Conservation (phyloP, 2,888 invertebrate genomes). For the Coenonympha arcania region DNA sequence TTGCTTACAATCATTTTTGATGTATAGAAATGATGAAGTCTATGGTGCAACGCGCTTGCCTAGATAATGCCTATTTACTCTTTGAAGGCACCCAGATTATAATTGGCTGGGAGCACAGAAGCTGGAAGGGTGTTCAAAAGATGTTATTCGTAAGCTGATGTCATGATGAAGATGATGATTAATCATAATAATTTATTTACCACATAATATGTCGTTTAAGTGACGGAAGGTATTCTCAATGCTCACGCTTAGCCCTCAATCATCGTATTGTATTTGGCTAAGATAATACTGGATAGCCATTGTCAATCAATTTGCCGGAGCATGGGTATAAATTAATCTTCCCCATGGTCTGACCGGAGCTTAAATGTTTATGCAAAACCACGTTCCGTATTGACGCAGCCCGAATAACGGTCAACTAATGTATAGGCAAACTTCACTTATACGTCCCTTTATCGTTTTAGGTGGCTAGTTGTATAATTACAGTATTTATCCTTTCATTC, state of each 20-base stretch:
- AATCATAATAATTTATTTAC: no score
- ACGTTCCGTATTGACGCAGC: conserved; percentile 27
- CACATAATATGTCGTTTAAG: no score
- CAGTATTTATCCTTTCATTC: conserved; percentile 7
- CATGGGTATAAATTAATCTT: conserved; percentile 27
- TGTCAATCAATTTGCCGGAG: conserved; percentile 27
- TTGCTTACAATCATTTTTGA: no score
- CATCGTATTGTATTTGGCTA: conserved; percentile 17
- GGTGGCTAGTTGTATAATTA: conserved; percentile 7
- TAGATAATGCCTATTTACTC: no score
- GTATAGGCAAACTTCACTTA: conserved; percentile 19
- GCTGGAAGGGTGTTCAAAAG: no score
- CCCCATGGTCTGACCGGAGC: conserved; percentile 24
- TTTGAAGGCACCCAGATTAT: no score
- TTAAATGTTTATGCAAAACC: conserved; percentile 54
- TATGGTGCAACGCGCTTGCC: no score
- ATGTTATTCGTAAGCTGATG: no score
- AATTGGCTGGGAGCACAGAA: no score
- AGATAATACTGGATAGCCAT: conserved; percentile 20
- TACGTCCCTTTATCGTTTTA: conserved; percentile 17
- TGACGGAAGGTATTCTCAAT: background rate
- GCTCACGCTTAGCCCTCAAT: conserved; percentile 14
- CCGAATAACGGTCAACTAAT: conserved; percentile 23
- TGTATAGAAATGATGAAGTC: no score
- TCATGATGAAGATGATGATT: background rate